Evolutionary conservation across 2,888 invertebrate genomes (phyloP), one percentile per base, ranked within the genome.

Genomic region (Drosophila percnosoma): DNA sequence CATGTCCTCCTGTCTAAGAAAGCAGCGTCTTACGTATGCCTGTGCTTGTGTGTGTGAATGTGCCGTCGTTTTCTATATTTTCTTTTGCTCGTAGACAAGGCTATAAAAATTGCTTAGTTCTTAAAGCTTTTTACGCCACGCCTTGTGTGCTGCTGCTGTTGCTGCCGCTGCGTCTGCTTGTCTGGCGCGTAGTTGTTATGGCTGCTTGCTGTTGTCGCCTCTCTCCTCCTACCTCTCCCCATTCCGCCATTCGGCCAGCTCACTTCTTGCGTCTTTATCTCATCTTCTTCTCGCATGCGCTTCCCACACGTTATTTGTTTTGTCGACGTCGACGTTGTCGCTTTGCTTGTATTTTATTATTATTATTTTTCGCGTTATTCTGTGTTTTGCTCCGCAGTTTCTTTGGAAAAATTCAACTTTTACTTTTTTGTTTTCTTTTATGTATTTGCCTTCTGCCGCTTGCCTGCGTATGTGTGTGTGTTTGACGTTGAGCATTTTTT

Each of bases 321-420:
- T 83, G 75, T 76, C 79, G 79, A 77, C 74, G 74, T 40, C 62
- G 75, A n/a, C 42, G 74, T 61, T 60, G 76, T 75, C 73, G 70
- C 76, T 79, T 77, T 83, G 59, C 78, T 87, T 83, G 87, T 79
- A 81, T 89, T 89, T 87, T 89, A 89, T 87, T 87, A 89, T 89
- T 89, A 89, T 87, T 89, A 89, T 88, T 87, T 87, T 90, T 90
- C 87, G 87, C 87, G 89, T 80, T 80, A 88, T 87, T 87, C 87
- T 87, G 69, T 90, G 90, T 90, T 90, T 87, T 87, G 90, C 90
- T 90, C 89, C 53, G 67, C 82, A 80, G 89, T 80, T 87, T 87
- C 89, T 89, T 89, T 87, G 90, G 90, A 88, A 88, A 90, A 87
- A 90, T 90, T 87, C 79, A 82, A 90, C 90, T 90, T 90, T 87